Evolutionary conservation across 2,797 vertebrate genomes (phyloP).

Genomic region (Poecilia gillii): DNA sequence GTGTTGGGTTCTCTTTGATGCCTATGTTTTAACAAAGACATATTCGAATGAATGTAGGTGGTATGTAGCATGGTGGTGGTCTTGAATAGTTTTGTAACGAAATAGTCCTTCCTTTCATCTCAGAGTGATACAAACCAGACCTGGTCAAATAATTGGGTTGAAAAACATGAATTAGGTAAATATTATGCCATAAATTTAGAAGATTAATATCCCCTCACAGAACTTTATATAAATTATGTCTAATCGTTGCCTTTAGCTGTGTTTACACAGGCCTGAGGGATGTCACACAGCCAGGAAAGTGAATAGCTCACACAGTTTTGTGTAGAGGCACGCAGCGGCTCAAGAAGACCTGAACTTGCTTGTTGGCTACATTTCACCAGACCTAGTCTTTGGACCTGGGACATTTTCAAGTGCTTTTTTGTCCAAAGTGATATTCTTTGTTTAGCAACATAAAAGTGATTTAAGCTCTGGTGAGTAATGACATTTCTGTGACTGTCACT

Average conservation of each 20-base stretch:
- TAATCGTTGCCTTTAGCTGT: conserved; percentile 56
- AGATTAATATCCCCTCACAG: conserved; percentile 69
- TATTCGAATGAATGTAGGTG: conserved; percentile 32
- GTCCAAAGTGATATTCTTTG: conserved; percentile 29
- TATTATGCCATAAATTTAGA: conserved; percentile 62
- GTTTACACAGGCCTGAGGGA: conserved; percentile 56
- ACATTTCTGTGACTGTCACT: conserved; percentile 21
- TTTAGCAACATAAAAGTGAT: conserved; percentile 12
- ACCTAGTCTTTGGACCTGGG: conserved; percentile 36
- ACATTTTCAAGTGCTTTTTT: conserved; percentile 45
- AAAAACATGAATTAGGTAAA: conserved; percentile 70
- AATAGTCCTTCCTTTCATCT: conserved; percentile 19
- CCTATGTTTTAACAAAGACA: conserved; percentile 23
- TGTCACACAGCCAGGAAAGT: conserved; percentile 38
- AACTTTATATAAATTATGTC: conserved; percentile 67
- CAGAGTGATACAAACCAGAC: conserved; percentile 52
- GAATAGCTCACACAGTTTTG: conserved; percentile 61
- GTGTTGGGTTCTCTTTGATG: conserved; percentile 28
- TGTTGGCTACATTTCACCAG: conserved; percentile 38
- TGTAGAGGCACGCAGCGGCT: conserved; percentile 32
- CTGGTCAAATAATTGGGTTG: conserved; percentile 55
- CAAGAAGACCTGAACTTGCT: conserved; percentile 35
- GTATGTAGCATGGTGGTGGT: conserved; percentile 32
- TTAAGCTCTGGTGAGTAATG: conserved; percentile 9
- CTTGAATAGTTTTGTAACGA: conserved; percentile 30